Evolutionary conservation across 2,113 vertebrate genomes (phyloP), one percentile per base, ranked within the genome.

Genomic region (Telmatochromis brichardi): DNA sequence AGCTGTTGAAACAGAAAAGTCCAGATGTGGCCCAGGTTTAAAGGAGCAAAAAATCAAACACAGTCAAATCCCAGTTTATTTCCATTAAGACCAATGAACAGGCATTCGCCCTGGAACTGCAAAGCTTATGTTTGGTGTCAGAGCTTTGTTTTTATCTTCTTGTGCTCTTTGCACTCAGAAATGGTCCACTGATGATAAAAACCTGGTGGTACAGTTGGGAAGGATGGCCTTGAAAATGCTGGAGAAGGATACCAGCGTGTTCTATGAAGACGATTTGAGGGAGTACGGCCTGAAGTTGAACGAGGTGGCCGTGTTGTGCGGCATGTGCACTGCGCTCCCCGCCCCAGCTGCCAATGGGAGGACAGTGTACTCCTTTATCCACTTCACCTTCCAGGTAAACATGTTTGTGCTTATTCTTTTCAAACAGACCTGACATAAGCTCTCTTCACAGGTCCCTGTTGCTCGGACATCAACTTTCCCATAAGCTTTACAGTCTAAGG

Each of bases 371-470:
- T 92, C 92, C 33, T 97, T 96, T 13, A 51, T 94, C 11, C 95
- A 97, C 79, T 15, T 33, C 33, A 93, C 88, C 35, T 2, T 96
- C n/a, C 96, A 96, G 95, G 95, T 96, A 90, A 57, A 78, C 31
- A 60, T 7, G 26, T 33, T 47, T 2, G 3, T 4, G 13, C 21
- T 37, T 54, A 33, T 31, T 37, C 10, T 6, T 76, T 76, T 76
- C 23, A 7, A 26, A 26, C 12, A 42, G 21, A 55, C 21, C 26
- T 45, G 68, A 73, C 21, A 23, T 15, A 73, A 45, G 68, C 2
- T 73, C 21, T 26, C 40, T 45, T 73, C 68, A 45, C 13, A 73
- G 21, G 42, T 28, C 21, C 40, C 21, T 15, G 21, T 42, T 71
- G 21, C 37, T 71, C 37, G 8, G n/a, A 23, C 7, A 71, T 71